phyloP scores from a whole-genome alignment of 2,888 invertebrate genomes.

The Drosophila trichaetosa region DNA sequence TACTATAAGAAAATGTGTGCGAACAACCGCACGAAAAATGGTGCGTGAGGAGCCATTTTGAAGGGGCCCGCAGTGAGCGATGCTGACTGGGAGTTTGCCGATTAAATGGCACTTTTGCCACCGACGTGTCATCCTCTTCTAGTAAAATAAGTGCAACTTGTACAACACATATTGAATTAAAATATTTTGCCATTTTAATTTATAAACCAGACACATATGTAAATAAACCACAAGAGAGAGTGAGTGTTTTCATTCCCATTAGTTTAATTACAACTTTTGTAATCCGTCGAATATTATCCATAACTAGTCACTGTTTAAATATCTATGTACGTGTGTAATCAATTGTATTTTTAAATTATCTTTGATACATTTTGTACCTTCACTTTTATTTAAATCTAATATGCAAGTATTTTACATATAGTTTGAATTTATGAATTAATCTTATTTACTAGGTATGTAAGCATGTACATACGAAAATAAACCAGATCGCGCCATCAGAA shows the following conservation, averaged over 20 bases:
- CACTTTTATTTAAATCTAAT: constrained; percentile 1
- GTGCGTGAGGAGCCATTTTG: background rate
- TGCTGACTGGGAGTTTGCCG: background rate
- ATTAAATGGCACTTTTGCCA: background rate
- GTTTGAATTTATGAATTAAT: background rate
- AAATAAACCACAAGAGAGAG: background rate
- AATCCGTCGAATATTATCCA: background rate
- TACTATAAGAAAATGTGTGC: background rate
- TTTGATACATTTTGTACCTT: constrained; percentile 1
- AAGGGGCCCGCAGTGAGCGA: background rate
- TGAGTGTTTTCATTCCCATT: background rate
- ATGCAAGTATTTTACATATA: constrained; percentile 1
- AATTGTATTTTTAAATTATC: background rate
- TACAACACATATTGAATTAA: background rate
- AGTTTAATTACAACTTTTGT: background rate
- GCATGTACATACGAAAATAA: background rate
- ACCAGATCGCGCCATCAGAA: background rate
- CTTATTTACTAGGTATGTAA: background rate
- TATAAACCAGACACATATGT: background rate
- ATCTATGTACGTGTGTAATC: background rate
- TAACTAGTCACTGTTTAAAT: background rate
- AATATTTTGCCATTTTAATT: background rate
- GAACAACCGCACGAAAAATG: background rate
- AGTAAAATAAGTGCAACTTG: background rate
- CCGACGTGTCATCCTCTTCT: background rate